Base-by-base conservation (phyloP, 1,140 invertebrate genomes). In the Drosophila albomicans region DNA sequence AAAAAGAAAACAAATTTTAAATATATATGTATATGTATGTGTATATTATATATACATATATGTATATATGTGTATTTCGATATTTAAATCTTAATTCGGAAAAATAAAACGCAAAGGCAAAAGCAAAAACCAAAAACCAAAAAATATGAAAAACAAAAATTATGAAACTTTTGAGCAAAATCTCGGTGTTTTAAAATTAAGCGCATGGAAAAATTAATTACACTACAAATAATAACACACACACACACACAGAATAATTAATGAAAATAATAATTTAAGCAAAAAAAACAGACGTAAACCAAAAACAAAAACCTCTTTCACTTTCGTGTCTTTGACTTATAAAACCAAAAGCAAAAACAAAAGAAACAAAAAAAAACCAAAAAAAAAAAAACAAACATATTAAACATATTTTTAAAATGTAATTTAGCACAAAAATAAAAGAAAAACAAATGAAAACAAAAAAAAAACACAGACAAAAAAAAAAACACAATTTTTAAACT, bases 321-420 rank as follows among this genome's bases (percentile, higher is more conserved):
- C 91, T 92, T 92, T 92, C 91, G 91, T 92, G 91, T 92, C 91
- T 92, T 92, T 92, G 88, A 92, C 86, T 91, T 79, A 91, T 84
- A 77, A 79, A 72, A 63, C 15, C 66, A 78, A 79, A 82, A 74
- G 66, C 48, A 74, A 81, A 75, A 81, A 51, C 58, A 73, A 57
- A 73, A 76, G 81, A 70, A 63, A 74, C 57, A 74, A 72, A 63
- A 15, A 52, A 15, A 15, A 0, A 15, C 0, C 0, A 15, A 49
- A 67, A n/a, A 69, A 63, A 68, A 68, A 68, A 54, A 63, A 75
- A 71, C 56, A 73, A 67, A 78, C 78, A 78, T 70, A 82, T 82
- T 89, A 90, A 89, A 73, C 89, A 91, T 82, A 84, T 91, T 87
- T 86, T 90, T 90, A 86, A 90, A 90, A 91, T 81, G 81, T 86